phyloP scores from a whole-genome alignment of 2,888 invertebrate species.

The Colostygia pectinataria region DNA sequence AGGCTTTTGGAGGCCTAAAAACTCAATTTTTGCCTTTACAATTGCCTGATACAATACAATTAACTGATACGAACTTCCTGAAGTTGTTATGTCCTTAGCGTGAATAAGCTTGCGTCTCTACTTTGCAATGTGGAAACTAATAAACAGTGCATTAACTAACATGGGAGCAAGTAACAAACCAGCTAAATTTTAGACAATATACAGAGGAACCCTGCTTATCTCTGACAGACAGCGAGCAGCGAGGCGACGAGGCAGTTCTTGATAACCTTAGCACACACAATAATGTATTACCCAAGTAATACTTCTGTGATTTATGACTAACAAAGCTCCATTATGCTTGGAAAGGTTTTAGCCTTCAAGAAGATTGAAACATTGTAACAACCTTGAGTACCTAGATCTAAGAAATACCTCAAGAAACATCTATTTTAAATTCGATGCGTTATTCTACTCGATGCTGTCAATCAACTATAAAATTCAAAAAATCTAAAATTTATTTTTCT shows the following conservation, averaged over 20 bases:
- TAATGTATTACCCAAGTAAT: slow-evolving; percentile 19
- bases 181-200: slow-evolving; percentile 58
- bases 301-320: slow-evolving; percentile 23
- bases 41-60: no score
- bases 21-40: no score
- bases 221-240: slow-evolving; percentile 50
- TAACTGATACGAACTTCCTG: no score
- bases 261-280: slow-evolving; percentile 26
- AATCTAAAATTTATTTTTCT: no score
- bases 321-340: slow-evolving; percentile 12
- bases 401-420: no score
- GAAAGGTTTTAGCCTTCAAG: background rate
- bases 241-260: slow-evolving; percentile 29
- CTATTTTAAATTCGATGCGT: no score
- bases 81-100: no score
- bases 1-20: no score
- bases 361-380: slow-evolving; percentile 9
- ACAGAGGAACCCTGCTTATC: slow-evolving; percentile 59
- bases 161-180: slow-evolving; percentile 49
- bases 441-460: no score
- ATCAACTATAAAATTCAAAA: no score
- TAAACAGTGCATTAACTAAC: slow-evolving; percentile 33
- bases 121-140: slow-evolving; percentile 2
- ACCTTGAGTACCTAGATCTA: no score
- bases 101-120: background rate